Evolutionary conservation across 2,797 vertebrate species (phyloP).

Genomic region (Crocodylus rhombifer): DNA sequence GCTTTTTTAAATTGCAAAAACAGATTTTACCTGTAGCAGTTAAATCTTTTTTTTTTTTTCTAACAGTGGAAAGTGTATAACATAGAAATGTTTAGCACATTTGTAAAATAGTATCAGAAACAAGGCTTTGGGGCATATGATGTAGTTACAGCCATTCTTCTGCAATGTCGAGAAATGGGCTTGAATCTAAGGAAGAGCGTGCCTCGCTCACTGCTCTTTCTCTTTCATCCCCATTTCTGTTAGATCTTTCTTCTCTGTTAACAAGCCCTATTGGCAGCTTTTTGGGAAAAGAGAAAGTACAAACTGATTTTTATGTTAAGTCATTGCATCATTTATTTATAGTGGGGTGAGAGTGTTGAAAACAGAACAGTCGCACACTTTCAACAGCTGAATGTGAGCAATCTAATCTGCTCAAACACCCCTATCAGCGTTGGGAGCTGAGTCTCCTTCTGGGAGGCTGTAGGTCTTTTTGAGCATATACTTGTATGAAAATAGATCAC

Average conservation of each 20-base stretch:
- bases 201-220: background rate
- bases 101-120: constrained; percentile 30
- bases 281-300: background rate
- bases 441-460: constrained; percentile 20
- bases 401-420: constrained; percentile 25
- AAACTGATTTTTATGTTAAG: background rate
- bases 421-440: constrained; percentile 27
- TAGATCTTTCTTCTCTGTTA: background rate
- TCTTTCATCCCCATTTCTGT: background rate
- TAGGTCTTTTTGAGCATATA: background rate
- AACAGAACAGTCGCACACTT: background rate
- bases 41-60: background rate
- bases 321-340: background rate
- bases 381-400: background rate
- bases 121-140: background rate
- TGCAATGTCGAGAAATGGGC: background rate
- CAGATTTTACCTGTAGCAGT: background rate
- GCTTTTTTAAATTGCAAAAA: background rate
- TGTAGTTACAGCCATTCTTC: background rate
- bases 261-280: background rate
- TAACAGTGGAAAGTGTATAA: constrained; percentile 41
- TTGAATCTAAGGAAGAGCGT: background rate
- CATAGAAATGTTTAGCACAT: constrained; percentile 25
- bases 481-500: background rate
- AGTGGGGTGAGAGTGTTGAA: constrained; percentile 24